Percentiles rank a stretch among this genome's conserved stretches.
Conservation (phyloP, 2,113 vertebrate genomes). For the Phoenicopterus ruber region DNA sequence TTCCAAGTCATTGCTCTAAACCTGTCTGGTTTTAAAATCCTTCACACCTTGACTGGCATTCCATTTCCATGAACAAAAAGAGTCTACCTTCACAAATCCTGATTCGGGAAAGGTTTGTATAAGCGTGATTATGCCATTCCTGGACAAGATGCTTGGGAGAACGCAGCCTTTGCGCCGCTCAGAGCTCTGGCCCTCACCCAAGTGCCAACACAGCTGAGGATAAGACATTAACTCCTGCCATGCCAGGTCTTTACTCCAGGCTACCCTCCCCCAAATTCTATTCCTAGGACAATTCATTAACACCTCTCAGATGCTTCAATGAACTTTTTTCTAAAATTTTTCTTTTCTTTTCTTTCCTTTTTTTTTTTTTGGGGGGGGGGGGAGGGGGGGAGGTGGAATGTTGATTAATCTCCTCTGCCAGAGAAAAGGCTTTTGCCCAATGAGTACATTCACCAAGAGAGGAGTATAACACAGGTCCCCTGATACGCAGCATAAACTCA, state of each 20-base stretch:
- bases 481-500: neutral
- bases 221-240: neutral
- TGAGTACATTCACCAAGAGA: neutral
- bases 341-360: neutral
- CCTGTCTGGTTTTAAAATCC: neutral
- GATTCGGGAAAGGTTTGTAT: neutral
- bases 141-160: neutral
- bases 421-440: neutral
- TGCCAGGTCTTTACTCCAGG: neutral
- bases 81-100: neutral
- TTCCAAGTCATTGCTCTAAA: neutral
- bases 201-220: neutral
- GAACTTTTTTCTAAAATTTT: neutral
- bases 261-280: neutral
- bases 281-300: neutral
- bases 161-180: neutral
- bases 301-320: neutral
- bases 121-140: neutral
- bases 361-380: too few relatives aligned
- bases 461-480: neutral
- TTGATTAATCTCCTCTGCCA: neutral
- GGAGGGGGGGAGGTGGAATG: too few relatives aligned
- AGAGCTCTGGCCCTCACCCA: fast-evolving
- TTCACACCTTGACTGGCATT: neutral
- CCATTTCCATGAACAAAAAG: neutral